phyloP scores from a whole-genome alignment of 2,113 vertebrate genomes.

The Acinonyx jubatus region DNA sequence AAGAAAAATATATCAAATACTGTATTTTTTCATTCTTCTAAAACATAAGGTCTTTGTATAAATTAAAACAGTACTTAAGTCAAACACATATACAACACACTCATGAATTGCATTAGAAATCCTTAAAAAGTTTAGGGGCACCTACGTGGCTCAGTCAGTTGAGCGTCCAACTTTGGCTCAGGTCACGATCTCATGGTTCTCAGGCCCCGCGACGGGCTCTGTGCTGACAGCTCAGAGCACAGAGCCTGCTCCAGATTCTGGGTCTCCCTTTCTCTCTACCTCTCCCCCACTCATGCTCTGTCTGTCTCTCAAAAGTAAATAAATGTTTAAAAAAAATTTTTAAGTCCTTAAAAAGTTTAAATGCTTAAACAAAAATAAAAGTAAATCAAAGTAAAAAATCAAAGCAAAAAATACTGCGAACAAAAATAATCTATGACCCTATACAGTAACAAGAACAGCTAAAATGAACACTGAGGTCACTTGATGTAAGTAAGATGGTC shows the following conservation, averaged over 20 bases:
- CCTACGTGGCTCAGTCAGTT: too few species aligned
- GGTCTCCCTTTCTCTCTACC: not conserved
- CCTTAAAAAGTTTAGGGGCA: not conserved
- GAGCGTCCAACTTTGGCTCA: too few species aligned
- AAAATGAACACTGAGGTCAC: slow-evolving; percentile 58
- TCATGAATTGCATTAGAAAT: not conserved
- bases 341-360: not conserved
- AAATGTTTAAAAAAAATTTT: not conserved
- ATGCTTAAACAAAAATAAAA: not conserved
- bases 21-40: not conserved
- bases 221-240: not conserved
- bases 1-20: not conserved
- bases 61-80: not conserved
- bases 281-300: not conserved
- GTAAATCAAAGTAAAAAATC: not conserved
- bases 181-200: too few species aligned
- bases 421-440: slow-evolving; percentile 47
- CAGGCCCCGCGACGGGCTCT: accelerated
- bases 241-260: not conserved
- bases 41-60: not conserved
- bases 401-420: not conserved
- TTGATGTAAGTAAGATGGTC: not conserved
- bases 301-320: not conserved
- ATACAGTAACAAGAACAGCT: slow-evolving; percentile 63
- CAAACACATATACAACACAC: not conserved